Evolutionary conservation across 2,113 vertebrate species (phyloP), one percentile per base, ranked within the genome.

Genomic region (Emydura subglobosa): DNA sequence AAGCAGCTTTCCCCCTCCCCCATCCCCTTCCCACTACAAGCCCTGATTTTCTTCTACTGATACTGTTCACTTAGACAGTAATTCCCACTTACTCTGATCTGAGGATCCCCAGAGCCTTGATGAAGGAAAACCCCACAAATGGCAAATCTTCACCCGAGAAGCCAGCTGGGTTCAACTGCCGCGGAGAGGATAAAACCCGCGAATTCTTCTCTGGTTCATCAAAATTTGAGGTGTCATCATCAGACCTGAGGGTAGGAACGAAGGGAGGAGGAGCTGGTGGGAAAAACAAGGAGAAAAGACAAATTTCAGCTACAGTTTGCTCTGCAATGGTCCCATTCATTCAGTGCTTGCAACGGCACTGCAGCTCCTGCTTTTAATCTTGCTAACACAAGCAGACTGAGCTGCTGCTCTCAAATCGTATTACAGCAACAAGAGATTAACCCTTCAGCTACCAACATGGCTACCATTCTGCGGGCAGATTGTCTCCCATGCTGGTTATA

Each of bases 221-320:
- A 98, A 98, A 99, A 99, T 99, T 97, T 97, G 98, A 99, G 98
- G 98, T 99, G 98, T 99, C 99, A 99, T 99, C 99, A 96, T 99
- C 99, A 98, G 99, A 98, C 97, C 98, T 98, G 98, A 99, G 98
- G 96, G 98, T 98, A 98, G 98, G 99, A 98, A 98, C 98, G 98
- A 99, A 99, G 96, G 98, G 96, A 98, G 99, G 98, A 99, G 99
- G 98, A 99, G 99, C 98, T 99, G 99, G 99, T 97, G 87, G 95
- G 98, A 98, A 98, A 97, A 97, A 98, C 98, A 98, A 96, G 97
- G 97, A 98, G 97, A 98, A 98, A 97, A 94, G 94, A 93, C 90
- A 96, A 96, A 97, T 97, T 97, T 98, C 96, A 97, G 98, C 96
- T 96, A 96, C 98, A 96, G 98, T 97, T 98, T 97, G 78, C 97